Conservation (phyloP, 2,113 vertebrate genomes). For the Coptodon rendalli region DNA sequence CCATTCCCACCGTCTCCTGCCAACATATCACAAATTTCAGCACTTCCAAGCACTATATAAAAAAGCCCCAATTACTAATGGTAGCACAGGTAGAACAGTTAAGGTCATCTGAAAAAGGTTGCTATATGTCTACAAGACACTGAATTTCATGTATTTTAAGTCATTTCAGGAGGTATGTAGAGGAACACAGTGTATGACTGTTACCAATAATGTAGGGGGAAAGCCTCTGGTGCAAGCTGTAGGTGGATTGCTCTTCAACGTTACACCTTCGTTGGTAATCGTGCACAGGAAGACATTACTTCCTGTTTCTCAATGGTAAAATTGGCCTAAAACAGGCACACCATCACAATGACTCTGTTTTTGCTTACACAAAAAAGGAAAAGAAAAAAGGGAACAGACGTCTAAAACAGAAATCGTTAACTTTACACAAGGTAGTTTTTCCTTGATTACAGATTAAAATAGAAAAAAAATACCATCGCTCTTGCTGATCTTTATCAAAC, state of each 20-base stretch:
- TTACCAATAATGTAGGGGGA: background rate
- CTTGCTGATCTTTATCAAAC: constrained; percentile 11
- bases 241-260: background rate
- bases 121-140: background rate
- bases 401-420: background rate
- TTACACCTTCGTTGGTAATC: background rate
- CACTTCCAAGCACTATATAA: background rate
- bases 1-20: too few relatives aligned
- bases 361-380: background rate
- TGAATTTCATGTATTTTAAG: background rate
- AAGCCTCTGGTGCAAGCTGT: background rate
- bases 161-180: background rate
- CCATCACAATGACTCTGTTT: too few relatives aligned
- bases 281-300: background rate
- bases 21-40: too few relatives aligned
- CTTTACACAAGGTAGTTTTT: background rate
- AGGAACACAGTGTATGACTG: background rate
- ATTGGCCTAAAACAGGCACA: background rate
- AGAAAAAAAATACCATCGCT: constrained; percentile 15
- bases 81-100: background rate
- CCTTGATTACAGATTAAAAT: background rate
- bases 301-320: background rate
- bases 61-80: background rate
- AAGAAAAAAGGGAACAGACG: background rate
- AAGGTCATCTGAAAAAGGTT: background rate